A percentile compares a stretch with the other conserved stretches of the same genome.
These are phyloP conservation scores for Margaritifera margaritifera DNA, from an alignment of 2,888 invertebrate species.

Conservation along the genomic window DNA sequence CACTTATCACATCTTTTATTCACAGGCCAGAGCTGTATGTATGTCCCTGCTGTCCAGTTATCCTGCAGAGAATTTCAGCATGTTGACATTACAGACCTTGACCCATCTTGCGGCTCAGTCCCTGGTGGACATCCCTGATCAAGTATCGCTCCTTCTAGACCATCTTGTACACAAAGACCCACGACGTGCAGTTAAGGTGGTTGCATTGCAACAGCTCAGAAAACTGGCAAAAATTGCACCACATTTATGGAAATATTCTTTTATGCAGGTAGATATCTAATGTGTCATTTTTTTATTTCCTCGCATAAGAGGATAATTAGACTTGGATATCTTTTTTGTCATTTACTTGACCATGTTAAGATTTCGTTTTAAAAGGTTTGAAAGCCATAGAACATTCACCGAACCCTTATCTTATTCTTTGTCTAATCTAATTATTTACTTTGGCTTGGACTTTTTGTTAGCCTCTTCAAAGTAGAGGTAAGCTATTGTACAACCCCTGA, in stretches of 20 bases:
- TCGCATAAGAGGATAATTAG: too few species aligned
- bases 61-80: slow-evolving; percentile 85
- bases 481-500: too few species aligned
- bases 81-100: slow-evolving; percentile 88
- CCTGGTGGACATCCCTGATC: slow-evolving; percentile 90
- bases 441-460: too few species aligned
- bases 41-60: slow-evolving; percentile 83
- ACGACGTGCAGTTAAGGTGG: slow-evolving; percentile 81
- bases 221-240: slow-evolving; percentile 83
- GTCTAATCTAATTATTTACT: too few species aligned
- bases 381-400: too few species aligned
- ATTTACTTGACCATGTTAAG: too few species aligned
- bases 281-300: background rate
- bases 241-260: slow-evolving; percentile 84
- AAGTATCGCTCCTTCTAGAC: slow-evolving; percentile 79
- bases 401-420: background rate
- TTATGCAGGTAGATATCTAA: slow-evolving; percentile 67
- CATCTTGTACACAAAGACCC: slow-evolving; percentile 81
- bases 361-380: too few species aligned
- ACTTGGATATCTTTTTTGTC: too few species aligned
- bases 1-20: slow-evolving; percentile 4
- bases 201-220: slow-evolving; percentile 80
- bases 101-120: slow-evolving; percentile 91
- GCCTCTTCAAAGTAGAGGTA: too few species aligned
- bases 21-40: slow-evolving; percentile 83